These are phyloP conservation scores for Limnothrissa miodon DNA, from an alignment of 2,113 vertebrate genomes.

Conservation along the genomic window DNA sequence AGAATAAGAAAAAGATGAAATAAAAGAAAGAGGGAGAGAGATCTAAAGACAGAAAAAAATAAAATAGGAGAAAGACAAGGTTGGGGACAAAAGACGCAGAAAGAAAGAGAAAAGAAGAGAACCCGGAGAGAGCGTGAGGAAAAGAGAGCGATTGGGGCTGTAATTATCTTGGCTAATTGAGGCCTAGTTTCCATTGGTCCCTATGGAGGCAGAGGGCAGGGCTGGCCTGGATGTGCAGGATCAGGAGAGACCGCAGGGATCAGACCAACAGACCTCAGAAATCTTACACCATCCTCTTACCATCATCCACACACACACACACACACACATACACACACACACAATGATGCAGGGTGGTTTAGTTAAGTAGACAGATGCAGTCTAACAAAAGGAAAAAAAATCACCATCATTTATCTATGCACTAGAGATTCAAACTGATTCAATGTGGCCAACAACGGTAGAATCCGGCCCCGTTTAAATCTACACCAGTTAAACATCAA, in stretches of 20 bases:
- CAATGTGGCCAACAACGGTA: too few relatives aligned
- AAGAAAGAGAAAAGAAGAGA: neutral
- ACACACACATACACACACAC: slow-evolving; percentile 17
- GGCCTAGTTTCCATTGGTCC: slow-evolving; percentile 38
- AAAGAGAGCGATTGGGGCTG: slow-evolving; percentile 26
- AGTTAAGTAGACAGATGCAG: too few relatives aligned
- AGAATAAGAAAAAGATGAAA: neutral
- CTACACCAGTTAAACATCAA: too few relatives aligned
- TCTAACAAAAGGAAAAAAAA: too few relatives aligned
- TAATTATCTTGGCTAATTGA: slow-evolving; percentile 49
- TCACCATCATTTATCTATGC: too few relatives aligned
- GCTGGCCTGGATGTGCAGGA: slow-evolving; percentile 20
- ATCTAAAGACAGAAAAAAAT: neutral
- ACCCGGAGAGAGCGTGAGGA: neutral
- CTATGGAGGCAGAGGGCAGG: slow-evolving; percentile 33
- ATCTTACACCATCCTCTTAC: neutral
- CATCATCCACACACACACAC: too few relatives aligned
- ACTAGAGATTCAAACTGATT: too few relatives aligned
- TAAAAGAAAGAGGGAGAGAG: slow-evolving; percentile 6
- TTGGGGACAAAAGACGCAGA: neutral
- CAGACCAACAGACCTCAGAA: neutral
- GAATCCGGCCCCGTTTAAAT: too few relatives aligned
- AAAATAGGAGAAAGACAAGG: neutral
- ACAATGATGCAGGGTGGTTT: too few relatives aligned
- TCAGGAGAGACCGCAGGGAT: neutral